A percentile compares a stretch with the other conserved stretches of the same genome.
Conservation (phyloP, 2,888 invertebrate species). For the Fissipunctia ypsillon region DNA sequence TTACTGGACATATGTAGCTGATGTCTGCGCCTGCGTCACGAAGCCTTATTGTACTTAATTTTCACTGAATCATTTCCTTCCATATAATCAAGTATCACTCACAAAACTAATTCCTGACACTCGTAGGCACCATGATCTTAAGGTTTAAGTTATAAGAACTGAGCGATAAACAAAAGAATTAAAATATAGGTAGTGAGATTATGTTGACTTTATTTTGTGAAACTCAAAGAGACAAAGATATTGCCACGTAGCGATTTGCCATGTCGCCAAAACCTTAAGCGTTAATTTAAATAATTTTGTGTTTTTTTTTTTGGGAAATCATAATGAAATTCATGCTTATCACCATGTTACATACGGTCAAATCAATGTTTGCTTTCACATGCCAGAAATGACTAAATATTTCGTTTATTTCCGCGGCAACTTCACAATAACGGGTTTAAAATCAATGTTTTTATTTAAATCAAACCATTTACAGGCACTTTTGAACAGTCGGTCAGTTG, state of each 20-base stretch:
- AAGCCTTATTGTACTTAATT: conserved; percentile 63
- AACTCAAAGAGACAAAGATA: background rate
- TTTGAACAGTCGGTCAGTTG: background rate
- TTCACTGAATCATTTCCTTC: conserved; percentile 70
- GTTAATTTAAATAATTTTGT: too few species aligned
- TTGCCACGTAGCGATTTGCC: too few species aligned
- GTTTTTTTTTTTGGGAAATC: background rate
- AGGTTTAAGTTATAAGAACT: conserved; percentile 48
- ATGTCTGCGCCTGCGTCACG: conserved; percentile 32
- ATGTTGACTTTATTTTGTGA: background rate
- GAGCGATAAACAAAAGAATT: background rate
- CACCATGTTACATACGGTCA: background rate
- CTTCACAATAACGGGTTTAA: background rate
- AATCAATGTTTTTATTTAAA: background rate
- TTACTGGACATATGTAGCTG: conserved; percentile 36
- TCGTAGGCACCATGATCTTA: conserved; percentile 64
- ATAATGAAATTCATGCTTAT: background rate
- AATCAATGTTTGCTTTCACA: background rate
- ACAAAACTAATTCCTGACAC: conserved; percentile 76
- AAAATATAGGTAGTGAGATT: background rate
- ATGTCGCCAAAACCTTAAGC: too few species aligned
- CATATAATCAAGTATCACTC: conserved; percentile 74
- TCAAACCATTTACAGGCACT: too few species aligned
- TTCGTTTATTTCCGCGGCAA: background rate
- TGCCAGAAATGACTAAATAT: background rate